These are phyloP conservation scores for Mohoua ochrocephala DNA, from an alignment of 2,113 vertebrate species.

Conservation along the genomic window DNA sequence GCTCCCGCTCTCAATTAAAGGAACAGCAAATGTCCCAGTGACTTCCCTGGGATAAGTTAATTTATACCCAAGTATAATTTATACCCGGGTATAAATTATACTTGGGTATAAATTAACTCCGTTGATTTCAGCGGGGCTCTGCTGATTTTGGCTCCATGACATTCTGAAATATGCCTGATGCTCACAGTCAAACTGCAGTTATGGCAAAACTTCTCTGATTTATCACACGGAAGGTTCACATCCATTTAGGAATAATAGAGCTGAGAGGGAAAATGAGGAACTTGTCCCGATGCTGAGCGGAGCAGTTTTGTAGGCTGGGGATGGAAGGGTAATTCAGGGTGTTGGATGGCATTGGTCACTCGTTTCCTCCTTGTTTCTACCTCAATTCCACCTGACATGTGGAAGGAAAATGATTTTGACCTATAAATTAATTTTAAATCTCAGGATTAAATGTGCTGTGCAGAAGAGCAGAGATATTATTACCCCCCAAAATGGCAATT, in stretches of 20 bases:
- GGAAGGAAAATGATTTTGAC: background rate
- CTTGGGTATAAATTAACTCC: background rate
- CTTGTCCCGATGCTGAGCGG: background rate
- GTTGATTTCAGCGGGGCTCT: background rate
- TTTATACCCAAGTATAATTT: no score
- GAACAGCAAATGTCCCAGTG: background rate
- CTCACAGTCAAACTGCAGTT: background rate
- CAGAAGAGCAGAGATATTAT: background rate
- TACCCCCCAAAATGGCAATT: background rate
- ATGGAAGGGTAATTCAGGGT: background rate
- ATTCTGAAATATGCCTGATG: background rate
- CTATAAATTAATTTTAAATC: background rate
- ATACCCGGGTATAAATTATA: no score
- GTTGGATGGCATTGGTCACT: background rate
- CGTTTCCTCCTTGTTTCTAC: background rate
- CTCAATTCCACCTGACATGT: background rate
- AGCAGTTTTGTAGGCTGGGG: background rate
- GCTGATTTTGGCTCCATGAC: background rate
- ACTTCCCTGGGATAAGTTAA: background rate
- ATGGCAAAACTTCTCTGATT: background rate
- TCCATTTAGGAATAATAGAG: background rate
- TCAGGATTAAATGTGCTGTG: background rate
- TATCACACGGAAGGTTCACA: background rate
- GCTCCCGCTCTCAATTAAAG: background rate
- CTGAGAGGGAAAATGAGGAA: background rate